A percentile compares a stretch with the other conserved stretches of the same genome.
These are phyloP conservation scores for Phortica variegata DNA, from an alignment of 1,140 invertebrate genomes.

Conservation along the genomic window DNA sequence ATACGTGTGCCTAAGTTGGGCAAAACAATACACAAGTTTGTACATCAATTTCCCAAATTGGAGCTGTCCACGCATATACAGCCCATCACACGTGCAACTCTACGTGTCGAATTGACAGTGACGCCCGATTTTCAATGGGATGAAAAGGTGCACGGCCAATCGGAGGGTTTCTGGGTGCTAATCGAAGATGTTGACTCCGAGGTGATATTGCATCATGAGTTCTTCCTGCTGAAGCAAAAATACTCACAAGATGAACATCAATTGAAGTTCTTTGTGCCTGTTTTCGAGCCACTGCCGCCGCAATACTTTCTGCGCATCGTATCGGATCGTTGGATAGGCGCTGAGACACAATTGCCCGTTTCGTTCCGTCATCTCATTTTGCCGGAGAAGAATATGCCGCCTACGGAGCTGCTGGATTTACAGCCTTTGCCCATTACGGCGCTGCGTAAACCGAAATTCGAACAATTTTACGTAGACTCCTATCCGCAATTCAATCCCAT, in stretches of 20 bases:
- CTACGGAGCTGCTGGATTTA: constrained; percentile 96
- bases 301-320: constrained; percentile 93
- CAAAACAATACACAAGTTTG: constrained; percentile 96
- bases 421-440: constrained; percentile 92
- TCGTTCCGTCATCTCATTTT: constrained; percentile 97
- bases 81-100: constrained; percentile 93
- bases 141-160: constrained; percentile 92
- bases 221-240: constrained; percentile 94
- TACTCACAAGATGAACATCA: constrained; percentile 93
- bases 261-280: constrained; percentile 97
- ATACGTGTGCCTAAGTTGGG: constrained; percentile 95
- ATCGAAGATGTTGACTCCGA: constrained; percentile 99
- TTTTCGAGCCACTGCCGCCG: constrained; percentile 97
- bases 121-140: constrained; percentile 99
- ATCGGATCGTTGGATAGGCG: constrained; percentile 82
- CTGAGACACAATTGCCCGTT: constrained; percentile 95
- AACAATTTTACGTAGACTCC: constrained; percentile 80
- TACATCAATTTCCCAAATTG: constrained; percentile 96
- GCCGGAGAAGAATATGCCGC: constrained; percentile 97
- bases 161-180: constrained; percentile 98
- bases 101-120: constrained; percentile 95
- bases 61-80: constrained; percentile 95
- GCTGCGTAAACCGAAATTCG: constrained; percentile 80
- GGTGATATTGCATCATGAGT: constrained; percentile 95
- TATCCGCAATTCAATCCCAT: constrained; percentile 98